phyloP scores from a whole-genome alignment of 1,140 invertebrate species.

The Globodera rostochiensis region DNA sequence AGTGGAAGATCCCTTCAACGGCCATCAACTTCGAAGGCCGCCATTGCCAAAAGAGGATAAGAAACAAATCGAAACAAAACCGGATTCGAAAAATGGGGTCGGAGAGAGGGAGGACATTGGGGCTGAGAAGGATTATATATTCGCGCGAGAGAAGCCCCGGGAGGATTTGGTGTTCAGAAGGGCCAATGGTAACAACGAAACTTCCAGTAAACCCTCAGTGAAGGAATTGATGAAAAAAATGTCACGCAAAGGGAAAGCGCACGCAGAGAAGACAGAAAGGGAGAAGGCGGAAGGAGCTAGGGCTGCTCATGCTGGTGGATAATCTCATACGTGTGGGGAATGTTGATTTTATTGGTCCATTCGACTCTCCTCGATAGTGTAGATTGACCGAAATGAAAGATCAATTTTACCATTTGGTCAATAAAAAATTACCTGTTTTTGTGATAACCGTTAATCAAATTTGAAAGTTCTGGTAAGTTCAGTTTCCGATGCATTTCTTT shows the following conservation, averaged over 20 bases:
- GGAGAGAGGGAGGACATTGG: conserved; percentile 1
- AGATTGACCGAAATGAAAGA: too few species aligned
- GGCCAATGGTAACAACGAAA: background rate
- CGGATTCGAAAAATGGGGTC: background rate
- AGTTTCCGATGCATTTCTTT: too few species aligned
- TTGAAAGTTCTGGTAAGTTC: too few species aligned
- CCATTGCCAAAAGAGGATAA: background rate
- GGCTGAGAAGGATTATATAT: conserved; percentile 13
- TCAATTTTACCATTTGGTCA: too few species aligned
- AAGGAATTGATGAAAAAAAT: background rate
- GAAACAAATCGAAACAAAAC: background rate
- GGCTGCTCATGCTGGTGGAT: too few species aligned
- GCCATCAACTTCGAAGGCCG: background rate
- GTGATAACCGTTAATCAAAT: too few species aligned
- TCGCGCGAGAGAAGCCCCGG: background rate
- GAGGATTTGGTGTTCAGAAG: conserved; percentile 11
- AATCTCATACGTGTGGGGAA: too few species aligned
- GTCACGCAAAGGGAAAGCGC: too few species aligned
- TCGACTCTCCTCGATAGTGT: too few species aligned
- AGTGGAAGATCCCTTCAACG: conserved; percentile 18
- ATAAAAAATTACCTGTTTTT: too few species aligned
- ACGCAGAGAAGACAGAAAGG: background rate
- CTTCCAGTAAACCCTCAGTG: background rate
- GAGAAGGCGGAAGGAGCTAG: background rate
- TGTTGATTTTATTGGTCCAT: too few species aligned